These are phyloP conservation scores for Silurus asotus DNA, from an alignment of 2,113 vertebrate species.

Conservation along the genomic window DNA sequence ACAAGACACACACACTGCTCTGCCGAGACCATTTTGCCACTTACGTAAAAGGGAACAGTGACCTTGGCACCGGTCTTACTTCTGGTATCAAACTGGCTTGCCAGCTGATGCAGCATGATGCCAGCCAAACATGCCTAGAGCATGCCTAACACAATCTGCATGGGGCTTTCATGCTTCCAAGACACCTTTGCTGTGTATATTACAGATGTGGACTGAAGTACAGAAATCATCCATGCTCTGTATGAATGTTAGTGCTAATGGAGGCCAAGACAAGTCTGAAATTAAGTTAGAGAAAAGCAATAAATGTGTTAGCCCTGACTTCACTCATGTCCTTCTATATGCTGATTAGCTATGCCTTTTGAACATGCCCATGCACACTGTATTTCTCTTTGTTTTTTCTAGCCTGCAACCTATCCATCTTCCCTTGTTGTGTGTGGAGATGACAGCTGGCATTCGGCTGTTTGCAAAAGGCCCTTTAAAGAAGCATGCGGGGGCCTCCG, in stretches of 20 bases:
- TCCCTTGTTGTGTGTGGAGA: constrained; percentile 74
- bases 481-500: constrained; percentile 79
- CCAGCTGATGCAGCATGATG: constrained; percentile 30
- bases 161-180: constrained; percentile 21
- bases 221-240: not conserved
- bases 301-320: constrained; percentile 52
- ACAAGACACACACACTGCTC: constrained; percentile 23
- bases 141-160: constrained; percentile 24
- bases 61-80: constrained; percentile 23
- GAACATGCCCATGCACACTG: constrained; percentile 61
- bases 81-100: constrained; percentile 6
- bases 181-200: constrained; percentile 4
- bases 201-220: not conserved
- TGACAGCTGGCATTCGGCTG: constrained; percentile 95
- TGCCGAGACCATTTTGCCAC: constrained; percentile 19
- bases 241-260: not conserved
- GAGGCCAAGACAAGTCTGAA: constrained; percentile 32
- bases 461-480: constrained; percentile 84
- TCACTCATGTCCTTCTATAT: constrained; percentile 67
- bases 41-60: constrained; percentile 24
- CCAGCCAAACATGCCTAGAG: constrained; percentile 33
- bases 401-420: constrained; percentile 74
- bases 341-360: constrained; percentile 58
- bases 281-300: constrained; percentile 36
- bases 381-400: constrained; percentile 66